Conservation (phyloP, 2,888 invertebrate species). For the Coronaproctus castanopsis region DNA sequence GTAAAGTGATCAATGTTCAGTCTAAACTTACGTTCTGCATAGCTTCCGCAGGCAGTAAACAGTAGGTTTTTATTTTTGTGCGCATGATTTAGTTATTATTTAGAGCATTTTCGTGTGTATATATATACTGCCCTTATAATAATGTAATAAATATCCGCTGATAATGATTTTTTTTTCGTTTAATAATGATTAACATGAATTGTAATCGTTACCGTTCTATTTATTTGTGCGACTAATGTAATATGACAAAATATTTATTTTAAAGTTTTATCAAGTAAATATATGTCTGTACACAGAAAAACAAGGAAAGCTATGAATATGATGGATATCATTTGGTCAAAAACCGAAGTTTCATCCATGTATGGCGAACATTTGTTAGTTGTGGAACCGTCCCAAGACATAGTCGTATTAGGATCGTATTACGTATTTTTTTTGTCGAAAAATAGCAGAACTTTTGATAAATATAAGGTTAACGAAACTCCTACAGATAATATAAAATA, state of each 20-base stretch:
- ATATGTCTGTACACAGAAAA: too few relatives aligned
- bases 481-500: too few relatives aligned
- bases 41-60: constrained; percentile 1
- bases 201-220: too few relatives aligned
- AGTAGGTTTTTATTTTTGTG: background rate
- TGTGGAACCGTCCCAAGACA: constrained; percentile 3
- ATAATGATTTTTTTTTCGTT: too few relatives aligned
- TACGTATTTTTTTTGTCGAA: constrained; percentile 3
- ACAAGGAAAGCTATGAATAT: constrained; percentile 4
- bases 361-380: constrained; percentile 3
- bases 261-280: too few relatives aligned
- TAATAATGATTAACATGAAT: too few relatives aligned
- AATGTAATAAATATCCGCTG: too few relatives aligned
- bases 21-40: constrained; percentile 27
- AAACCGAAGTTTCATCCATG: constrained; percentile 1
- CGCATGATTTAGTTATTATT: too few relatives aligned
- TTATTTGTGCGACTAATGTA: too few relatives aligned
- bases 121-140: too few relatives aligned
- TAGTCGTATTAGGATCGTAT: constrained; percentile 2
- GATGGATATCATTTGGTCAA: constrained; percentile 5
- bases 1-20: constrained; percentile 43
- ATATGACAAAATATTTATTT: too few relatives aligned
- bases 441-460: constrained; percentile 1
- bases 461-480: constrained; percentile 10
- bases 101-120: too few relatives aligned